These are phyloP conservation scores for Potorous gilbertii DNA, from an alignment of 2,797 vertebrate species.

Conservation along the genomic window DNA sequence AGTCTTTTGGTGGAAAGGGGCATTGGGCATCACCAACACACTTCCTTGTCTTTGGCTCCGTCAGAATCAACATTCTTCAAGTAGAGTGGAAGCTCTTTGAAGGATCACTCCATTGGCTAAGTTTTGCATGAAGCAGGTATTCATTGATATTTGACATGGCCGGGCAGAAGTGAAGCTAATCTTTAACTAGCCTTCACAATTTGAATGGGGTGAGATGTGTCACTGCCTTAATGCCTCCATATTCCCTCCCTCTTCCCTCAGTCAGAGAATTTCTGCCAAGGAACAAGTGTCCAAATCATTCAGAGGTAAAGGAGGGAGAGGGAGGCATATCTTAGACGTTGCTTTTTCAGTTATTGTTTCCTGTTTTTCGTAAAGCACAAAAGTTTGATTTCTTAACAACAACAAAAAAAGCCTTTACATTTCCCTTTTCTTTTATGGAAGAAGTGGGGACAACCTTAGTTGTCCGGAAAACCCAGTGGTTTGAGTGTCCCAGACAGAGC, in stretches of 20 bases:
- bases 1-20: neutral
- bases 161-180: neutral
- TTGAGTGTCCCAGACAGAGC: neutral
- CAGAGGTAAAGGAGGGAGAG: neutral
- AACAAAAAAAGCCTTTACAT: neutral
- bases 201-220: neutral
- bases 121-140: neutral
- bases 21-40: neutral
- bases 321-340: neutral
- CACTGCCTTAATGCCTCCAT: too few relatives aligned
- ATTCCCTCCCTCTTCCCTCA: neutral
- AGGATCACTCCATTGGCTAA: neutral
- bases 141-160: neutral
- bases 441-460: neutral
- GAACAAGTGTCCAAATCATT: neutral
- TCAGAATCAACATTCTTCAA: neutral
- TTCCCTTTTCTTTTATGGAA: neutral
- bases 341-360: neutral
- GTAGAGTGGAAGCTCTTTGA: neutral
- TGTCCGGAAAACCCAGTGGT: neutral
- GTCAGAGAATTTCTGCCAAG: neutral
- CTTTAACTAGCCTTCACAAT: neutral
- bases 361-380: neutral
- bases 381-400: neutral
- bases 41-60: neutral